These are phyloP conservation scores for Chrysopa pallens DNA, from an alignment of 1,140 invertebrate species.

Conservation along the genomic window DNA sequence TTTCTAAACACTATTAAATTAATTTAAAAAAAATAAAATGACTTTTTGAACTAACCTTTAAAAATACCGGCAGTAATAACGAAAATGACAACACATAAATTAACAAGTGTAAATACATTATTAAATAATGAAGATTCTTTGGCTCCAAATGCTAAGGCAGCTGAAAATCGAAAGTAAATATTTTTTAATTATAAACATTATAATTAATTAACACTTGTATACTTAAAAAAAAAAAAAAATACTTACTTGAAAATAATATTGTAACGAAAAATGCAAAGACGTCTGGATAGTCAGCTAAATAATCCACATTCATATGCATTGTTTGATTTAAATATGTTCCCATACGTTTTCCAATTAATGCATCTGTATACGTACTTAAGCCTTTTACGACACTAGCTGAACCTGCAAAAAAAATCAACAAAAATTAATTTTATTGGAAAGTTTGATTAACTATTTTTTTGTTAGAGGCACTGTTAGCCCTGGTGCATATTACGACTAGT, in stretches of 20 bases:
- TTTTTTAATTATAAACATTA: background rate
- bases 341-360: conserved; percentile 41
- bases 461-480: too few relatives aligned
- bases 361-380: conserved; percentile 53
- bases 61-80: conserved; percentile 52
- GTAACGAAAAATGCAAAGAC: conserved; percentile 41
- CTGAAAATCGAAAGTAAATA: conserved; percentile 14
- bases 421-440: too few relatives aligned
- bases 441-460: too few relatives aligned
- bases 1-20: too few relatives aligned
- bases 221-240: background rate
- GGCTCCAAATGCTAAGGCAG: conserved; percentile 41
- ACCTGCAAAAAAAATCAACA: conserved; percentile 19
- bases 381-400: conserved; percentile 57
- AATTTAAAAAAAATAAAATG: too few relatives aligned
- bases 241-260: conserved; percentile 33
- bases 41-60: conserved; percentile 28
- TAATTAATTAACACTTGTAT: background rate
- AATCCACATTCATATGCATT: conserved; percentile 33
- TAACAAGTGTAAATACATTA: conserved; percentile 55
- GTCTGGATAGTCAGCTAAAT: conserved; percentile 46
- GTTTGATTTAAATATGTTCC: conserved; percentile 32
- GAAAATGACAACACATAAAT: conserved; percentile 49
- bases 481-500: too few relatives aligned
- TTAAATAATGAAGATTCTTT: conserved; percentile 59